phyloP scores from a whole-genome alignment of 2,888 invertebrate genomes.

The Cyaniris semiargus region DNA sequence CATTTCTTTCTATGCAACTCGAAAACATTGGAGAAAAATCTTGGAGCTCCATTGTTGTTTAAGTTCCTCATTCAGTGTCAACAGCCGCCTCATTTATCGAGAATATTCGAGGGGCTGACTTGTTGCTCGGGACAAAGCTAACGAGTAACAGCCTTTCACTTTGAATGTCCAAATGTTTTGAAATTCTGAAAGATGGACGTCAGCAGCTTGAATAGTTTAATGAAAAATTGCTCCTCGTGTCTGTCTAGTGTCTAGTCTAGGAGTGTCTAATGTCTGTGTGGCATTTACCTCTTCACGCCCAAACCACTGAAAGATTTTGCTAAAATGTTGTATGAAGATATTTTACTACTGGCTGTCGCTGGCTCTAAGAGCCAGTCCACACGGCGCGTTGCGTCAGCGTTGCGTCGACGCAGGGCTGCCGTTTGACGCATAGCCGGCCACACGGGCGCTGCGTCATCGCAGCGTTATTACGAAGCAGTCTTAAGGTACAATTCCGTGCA shows the following conservation, averaged over 20 bases:
- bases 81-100: constrained; percentile 28
- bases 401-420: too few species aligned
- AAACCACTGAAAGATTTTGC: too few species aligned
- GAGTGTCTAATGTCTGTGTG: not conserved
- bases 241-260: not conserved
- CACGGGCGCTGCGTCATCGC: too few species aligned
- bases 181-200: not conserved
- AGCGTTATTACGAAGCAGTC: too few species aligned
- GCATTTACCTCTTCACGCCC: not conserved
- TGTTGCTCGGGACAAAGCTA: constrained; percentile 28
- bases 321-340: too few species aligned
- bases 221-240: not conserved
- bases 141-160: constrained; percentile 8
- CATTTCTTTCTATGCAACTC: not conserved
- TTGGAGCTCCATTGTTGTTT: constrained; percentile 27
- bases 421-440: too few species aligned
- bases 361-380: too few species aligned
- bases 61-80: constrained; percentile 23
- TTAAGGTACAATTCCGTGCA: too few species aligned
- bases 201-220: not conserved
- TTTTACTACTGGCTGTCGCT: too few species aligned
- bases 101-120: constrained; percentile 24
- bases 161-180: not conserved
- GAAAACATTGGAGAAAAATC: constrained; percentile 1
- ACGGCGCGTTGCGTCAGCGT: too few species aligned